Evolutionary conservation across 2,797 vertebrate genomes (phyloP), one percentile per base, ranked within the genome.

Genomic region (Nyctalus aviator): DNA sequence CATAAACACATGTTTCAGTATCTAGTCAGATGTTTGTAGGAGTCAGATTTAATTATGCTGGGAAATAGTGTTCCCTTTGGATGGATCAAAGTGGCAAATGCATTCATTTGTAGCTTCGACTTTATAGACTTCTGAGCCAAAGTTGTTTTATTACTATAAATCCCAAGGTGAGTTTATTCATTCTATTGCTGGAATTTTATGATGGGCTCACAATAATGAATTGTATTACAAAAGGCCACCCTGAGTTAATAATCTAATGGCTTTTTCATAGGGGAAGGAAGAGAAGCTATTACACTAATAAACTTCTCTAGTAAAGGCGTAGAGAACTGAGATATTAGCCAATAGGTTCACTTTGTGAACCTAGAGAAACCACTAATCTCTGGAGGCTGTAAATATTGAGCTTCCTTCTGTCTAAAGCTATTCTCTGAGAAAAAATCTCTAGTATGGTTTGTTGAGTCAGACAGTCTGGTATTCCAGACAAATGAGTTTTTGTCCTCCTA

Each of bases 1-100:
- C 4, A 21, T 75, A 82, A 95, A 95, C 78, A 85, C 25, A 32
- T 71, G 35, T 82, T 84, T 96, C 88, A 77, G 25, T 93, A 86
- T 48, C 68, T 78, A 79, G 68, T 91, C 86, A 53, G 66, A 71
- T 79, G n/a, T 90, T 94, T 93, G 46, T 27, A 71, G 68, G 32
- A 87, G 44, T 84, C 78, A 50, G 11, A 64, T 12, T 94, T 76
- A 94, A 93, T 90, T 93, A 94, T 44, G 11, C 5, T 92, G 69
- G 41, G 76, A 89, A 94, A 87, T n/a, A 32, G 8, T 32, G 44
- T 57, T 87, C 11, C 44, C 17, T 78, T 94, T 93, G 46, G 21
- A 84, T 77, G 88, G 59, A 88, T 92, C 44, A 71, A 50, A 82
- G 50, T 78, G 27, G 37, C 9, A 68, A 84, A 84, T 78, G 17